Base-by-base conservation (phyloP, 1,140 invertebrate genomes). In the Bombus sibiricus region DNA sequence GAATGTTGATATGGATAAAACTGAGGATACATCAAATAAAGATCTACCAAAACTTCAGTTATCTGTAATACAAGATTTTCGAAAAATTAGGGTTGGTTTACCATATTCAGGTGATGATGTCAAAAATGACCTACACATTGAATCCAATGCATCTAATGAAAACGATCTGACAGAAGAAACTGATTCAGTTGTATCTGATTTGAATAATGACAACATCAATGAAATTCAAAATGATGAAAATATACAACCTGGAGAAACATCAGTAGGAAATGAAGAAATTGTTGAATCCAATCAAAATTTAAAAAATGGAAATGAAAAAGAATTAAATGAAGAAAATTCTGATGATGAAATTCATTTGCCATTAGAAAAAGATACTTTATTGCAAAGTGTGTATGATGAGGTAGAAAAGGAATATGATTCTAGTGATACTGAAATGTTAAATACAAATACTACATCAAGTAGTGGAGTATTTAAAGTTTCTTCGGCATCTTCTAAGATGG, bases 41-140 rank as follows among this genome's bases (percentile, higher is more conserved):
- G 91, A 92, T 75, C 86, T 86, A 69, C 91, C 92, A 81, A 94
- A 95, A 43, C 53, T n/a, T 59, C 74, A 85, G 53, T 37, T 93
- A 34, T 94, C 94, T 79, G 96, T 97, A 81, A 94, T 97, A 28
- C 98, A 98, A 96, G 97, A 98, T 95, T 98, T 98, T 93, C 96
- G 96, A 25, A 98, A 98, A 95, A 98, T 98, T 91, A 96, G 97
- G 87, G 97, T 98, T 59, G 96, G 96, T 79, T 94, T 98, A 25
- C 95, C 97, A 28, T 98, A 97, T 95, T 96, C 97, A 74, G 96
- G 96, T 78, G 96, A 97, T 66, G 97, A 97, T 90, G 83, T 95
- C 73, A 94, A 93, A 90, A 94, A 96, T 71, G 94, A 95, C 77
- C 88, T 94, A 37, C 91, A 92, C 47, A 89, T 92, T 28, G 43